These are phyloP conservation scores for Hemibagrus guttatus DNA, from an alignment of 2,797 vertebrate genomes.

Conservation along the genomic window DNA sequence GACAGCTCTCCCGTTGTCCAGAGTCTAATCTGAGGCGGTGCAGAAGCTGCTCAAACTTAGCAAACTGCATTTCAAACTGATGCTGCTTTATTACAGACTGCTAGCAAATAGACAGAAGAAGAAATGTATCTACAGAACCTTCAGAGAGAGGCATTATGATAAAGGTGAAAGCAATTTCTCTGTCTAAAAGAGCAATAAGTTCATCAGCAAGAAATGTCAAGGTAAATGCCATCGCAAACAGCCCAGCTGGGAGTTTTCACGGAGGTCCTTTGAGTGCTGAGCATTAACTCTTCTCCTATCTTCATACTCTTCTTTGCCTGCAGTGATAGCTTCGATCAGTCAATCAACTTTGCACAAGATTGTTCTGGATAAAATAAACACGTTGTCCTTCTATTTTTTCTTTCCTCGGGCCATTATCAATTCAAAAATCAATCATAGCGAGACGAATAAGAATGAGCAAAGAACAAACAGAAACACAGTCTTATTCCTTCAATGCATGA, in stretches of 20 bases:
- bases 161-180: constrained; percentile 40
- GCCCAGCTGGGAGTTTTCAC: constrained; percentile 9
- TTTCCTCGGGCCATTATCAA: background rate
- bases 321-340: background rate
- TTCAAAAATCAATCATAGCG: constrained; percentile 19
- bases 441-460: constrained; percentile 1
- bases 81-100: background rate
- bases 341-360: constrained; percentile 15
- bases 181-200: constrained; percentile 32
- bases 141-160: constrained; percentile 11
- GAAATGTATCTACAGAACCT: constrained; percentile 25
- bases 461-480: background rate
- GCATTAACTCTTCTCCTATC: background rate
- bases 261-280: background rate
- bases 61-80: background rate
- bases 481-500: background rate
- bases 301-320: background rate
- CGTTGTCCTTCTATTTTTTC: constrained; percentile 5
- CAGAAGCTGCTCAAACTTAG: background rate
- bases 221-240: constrained; percentile 37
- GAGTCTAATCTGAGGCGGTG: background rate
- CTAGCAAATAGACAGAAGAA: constrained; percentile 9
- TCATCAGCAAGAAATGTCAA: constrained; percentile 38
- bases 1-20: background rate
- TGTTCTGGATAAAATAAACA: constrained; percentile 36